Evolutionary conservation across 2,797 vertebrate species (phyloP).

Genomic region (Emydoidea blandingii): DNA sequence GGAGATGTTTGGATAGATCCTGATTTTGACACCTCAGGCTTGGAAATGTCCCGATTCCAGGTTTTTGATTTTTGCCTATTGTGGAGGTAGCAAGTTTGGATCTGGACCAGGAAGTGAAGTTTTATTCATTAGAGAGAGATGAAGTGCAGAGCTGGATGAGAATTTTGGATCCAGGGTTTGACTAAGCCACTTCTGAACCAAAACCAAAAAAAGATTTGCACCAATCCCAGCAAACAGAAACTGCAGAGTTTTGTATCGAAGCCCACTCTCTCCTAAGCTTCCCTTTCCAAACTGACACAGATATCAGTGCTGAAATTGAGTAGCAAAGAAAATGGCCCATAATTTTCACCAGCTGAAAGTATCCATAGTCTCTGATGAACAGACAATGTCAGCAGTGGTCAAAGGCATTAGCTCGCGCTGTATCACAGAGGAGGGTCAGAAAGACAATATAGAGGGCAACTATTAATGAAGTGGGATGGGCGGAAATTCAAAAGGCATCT

Average conservation of each 20-base stretch:
- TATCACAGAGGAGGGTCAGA: slow-evolving; percentile 57
- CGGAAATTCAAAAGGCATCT: not conserved
- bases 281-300: not conserved
- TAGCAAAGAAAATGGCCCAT: slow-evolving; percentile 45
- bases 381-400: slow-evolving; percentile 53
- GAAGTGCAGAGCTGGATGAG: not conserved
- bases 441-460: slow-evolving; percentile 2
- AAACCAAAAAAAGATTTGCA: not conserved
- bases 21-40: not conserved
- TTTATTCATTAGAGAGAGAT: not conserved
- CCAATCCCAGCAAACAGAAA: not conserved
- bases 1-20: not conserved
- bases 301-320: not conserved
- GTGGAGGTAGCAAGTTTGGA: not conserved
- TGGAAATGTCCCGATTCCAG: not conserved
- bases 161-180: not conserved
- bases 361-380: slow-evolving; percentile 47
- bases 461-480: not conserved
- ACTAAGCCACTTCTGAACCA: not conserved
- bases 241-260: not conserved
- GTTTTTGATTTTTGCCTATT: not conserved
- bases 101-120: accelerated
- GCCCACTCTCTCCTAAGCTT: not conserved
- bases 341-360: not conserved
- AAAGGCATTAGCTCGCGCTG: slow-evolving; percentile 59